Percentiles rank a stretch among this genome's conserved stretches.
Evolutionary conservation across 2,888 invertebrate species (phyloP).

Genomic region (Lutraria lutraria): DNA sequence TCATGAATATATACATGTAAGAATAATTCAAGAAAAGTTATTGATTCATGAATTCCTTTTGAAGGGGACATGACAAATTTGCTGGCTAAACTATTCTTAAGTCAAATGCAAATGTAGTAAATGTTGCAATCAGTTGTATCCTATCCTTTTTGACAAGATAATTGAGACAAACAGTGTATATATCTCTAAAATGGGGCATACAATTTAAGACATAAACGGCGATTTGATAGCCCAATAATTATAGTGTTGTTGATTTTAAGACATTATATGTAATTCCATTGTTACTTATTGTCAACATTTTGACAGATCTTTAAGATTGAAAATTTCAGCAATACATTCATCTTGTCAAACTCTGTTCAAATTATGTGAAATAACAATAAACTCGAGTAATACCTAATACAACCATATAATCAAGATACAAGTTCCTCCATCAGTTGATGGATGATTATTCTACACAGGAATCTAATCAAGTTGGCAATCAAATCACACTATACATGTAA

Average conservation of each 20-base stretch:
- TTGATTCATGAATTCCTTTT: no score
- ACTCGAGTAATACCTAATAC: background rate
- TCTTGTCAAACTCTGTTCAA: background rate
- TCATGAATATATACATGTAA: no score
- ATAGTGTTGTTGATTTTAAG: background rate
- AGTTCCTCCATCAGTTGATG: background rate
- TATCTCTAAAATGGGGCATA: background rate
- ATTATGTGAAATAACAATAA: background rate
- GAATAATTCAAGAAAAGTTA: no score
- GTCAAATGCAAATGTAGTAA: background rate
- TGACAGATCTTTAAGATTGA: background rate
- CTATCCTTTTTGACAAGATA: background rate
- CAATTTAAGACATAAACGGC: background rate
- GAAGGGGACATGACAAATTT: background rate
- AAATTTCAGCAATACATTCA: background rate
- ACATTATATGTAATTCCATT: constrained; percentile 6
- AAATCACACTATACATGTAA: constrained; percentile 15
- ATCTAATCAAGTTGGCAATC: constrained; percentile 11
- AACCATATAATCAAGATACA: background rate
- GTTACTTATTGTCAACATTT: background rate
- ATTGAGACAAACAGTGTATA: background rate
- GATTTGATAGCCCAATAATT: background rate
- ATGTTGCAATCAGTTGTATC: background rate
- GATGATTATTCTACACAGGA: background rate
- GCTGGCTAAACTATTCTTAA: background rate